Conservation (phyloP, 2,113 vertebrate genomes). For the Eira barbara region DNA sequence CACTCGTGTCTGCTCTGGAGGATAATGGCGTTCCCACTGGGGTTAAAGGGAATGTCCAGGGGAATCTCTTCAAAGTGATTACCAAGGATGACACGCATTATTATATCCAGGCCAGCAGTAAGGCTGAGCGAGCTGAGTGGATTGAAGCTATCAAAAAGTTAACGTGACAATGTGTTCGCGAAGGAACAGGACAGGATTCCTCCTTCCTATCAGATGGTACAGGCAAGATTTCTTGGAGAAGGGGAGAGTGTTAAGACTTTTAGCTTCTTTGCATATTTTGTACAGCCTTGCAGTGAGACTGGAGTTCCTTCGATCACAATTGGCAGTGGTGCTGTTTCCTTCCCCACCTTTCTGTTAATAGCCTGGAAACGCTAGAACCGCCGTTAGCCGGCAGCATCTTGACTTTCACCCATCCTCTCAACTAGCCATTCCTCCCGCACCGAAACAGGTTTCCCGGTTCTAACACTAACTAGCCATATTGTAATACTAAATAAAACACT, state of each 20-base stretch:
- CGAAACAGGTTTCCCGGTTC: not conserved
- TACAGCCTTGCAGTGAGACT: not conserved
- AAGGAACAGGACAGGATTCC: not conserved
- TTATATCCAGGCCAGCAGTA: constrained; percentile 94
- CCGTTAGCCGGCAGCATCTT: not conserved
- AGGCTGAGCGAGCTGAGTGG: constrained; percentile 91
- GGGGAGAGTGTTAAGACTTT: not conserved
- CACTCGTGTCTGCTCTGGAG: too few species aligned
- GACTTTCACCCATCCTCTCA: not conserved
- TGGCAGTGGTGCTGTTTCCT: not conserved
- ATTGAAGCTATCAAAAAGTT: constrained; percentile 92
- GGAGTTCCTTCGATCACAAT: not conserved
- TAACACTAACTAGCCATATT: not conserved
- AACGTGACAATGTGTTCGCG: constrained; percentile 73
- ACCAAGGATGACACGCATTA: constrained; percentile 92
- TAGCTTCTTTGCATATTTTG: not conserved
- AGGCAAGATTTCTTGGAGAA: constrained; percentile 16
- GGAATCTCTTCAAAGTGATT: constrained; percentile 98
- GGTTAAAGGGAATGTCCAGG: constrained; percentile 96
- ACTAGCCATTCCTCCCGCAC: not conserved
- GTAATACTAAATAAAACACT: not conserved
- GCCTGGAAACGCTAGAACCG: not conserved
- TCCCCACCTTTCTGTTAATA: not conserved
- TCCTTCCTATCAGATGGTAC: not conserved
- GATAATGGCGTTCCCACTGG: too few species aligned